Base-by-base conservation (phyloP, 92 coral and sea anemone species). In the Palythoa grandiflora region DNA sequence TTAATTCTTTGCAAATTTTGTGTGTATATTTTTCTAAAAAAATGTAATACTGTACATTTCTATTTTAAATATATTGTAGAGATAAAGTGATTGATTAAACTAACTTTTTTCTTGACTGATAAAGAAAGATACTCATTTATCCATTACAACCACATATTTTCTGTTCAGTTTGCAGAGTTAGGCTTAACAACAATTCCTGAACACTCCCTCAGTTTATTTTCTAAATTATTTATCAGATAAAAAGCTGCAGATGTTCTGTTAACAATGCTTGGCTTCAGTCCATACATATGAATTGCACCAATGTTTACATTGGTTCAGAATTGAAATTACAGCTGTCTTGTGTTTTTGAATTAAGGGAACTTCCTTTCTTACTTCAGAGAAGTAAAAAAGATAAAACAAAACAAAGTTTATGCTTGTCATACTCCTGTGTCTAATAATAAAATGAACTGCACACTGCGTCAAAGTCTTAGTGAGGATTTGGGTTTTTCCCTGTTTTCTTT, bases 241-340 rank as follows among this genome's bases (percentile, higher is more conserved):
- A 75, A 73, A 3, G 80, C 80, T 76, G 16, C 80, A 76, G 80
- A 76, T 76, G 80, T 75, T 50, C 38, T 47, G 57, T 48, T n/a
- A 5, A 6, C 17, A 47, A 37, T 70, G 40, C 37, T 59, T 71
- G 44, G 48, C 76, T 71, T 19, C 28, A 28, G 28, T 28, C 28
- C 15, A 38, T 28, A 28, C 8, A 36, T 2, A 38, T 28, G 37
- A 9, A 36, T 16, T 39, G 4, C 39, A 16, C 13, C 50, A 11
- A 53, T 52, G 65, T 76, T 50, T 51, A 50, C 28, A 35, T 52
- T 20, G 14, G 35, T 53, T 13, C 10, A 53, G 28, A 76, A 51
- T 50, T 19, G 13, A 76, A 50, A 76, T 51, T 52, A 76, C 1
- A 8, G 65, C 8, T 76, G n/a, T 21, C 14, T 76, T 50, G 36